phyloP scores from a whole-genome alignment of 2,113 vertebrate genomes.

The Okapia johnstoni region DNA sequence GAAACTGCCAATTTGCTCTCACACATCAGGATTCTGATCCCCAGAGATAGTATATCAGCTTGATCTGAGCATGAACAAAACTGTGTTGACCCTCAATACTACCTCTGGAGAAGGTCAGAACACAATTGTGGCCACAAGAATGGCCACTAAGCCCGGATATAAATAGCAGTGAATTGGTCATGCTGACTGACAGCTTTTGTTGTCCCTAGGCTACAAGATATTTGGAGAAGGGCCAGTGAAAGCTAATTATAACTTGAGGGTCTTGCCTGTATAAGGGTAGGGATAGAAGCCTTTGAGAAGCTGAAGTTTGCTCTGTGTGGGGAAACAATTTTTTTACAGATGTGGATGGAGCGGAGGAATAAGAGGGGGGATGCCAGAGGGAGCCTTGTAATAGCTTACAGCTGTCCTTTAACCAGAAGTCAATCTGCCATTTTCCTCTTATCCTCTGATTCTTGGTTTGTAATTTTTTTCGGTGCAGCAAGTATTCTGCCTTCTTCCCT shows the following conservation, averaged over 20 bases:
- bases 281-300: not conserved
- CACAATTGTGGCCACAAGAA: not conserved
- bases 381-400: not conserved
- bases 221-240: not conserved
- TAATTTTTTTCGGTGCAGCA: constrained; percentile 40
- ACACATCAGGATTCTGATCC: not conserved
- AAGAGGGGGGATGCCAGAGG: not conserved
- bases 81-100: not conserved
- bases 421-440: constrained; percentile 8
- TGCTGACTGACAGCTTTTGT: not conserved
- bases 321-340: not conserved
- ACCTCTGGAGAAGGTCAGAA: not conserved
- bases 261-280: not conserved
- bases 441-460: not conserved
- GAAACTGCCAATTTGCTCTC: not conserved
- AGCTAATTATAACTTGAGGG: constrained; percentile 3
- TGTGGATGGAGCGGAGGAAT: not conserved
- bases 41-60: not conserved
- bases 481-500: constrained; percentile 6
- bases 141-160: not conserved
- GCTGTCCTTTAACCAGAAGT: constrained; percentile 18
- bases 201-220: not conserved
- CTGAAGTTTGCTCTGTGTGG: not conserved
- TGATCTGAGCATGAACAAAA: not conserved
- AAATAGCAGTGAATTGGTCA: not conserved